Evolutionary conservation across 2,797 vertebrate species (phyloP).

Genomic region (Sebastes nivosus): DNA sequence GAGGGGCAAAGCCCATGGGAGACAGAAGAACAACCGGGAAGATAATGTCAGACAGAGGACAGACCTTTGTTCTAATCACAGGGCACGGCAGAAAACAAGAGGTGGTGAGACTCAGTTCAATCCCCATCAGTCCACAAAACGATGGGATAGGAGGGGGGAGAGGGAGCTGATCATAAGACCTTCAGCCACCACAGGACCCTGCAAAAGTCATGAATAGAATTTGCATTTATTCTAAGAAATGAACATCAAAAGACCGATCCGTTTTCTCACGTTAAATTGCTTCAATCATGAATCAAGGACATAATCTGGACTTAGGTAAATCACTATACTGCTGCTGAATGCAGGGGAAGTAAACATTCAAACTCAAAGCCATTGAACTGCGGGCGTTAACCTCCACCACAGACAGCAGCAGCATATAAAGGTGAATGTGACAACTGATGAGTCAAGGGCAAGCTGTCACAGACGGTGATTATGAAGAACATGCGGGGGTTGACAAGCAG

Average conservation of each 20-base stretch:
- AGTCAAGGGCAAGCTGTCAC: not conserved
- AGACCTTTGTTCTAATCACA: not conserved
- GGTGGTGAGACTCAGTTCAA: not conserved
- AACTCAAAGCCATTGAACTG: not conserved
- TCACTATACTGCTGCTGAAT: not conserved
- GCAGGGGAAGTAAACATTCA: not conserved
- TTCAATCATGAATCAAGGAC: not conserved
- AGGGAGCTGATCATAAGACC: not conserved
- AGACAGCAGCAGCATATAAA: not conserved
- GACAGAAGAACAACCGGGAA: not conserved
- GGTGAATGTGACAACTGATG: not conserved
- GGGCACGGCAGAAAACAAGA: not conserved
- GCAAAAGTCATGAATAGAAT: not conserved
- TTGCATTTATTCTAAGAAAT: not conserved
- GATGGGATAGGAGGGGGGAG: not conserved
- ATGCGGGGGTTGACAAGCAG: not conserved
- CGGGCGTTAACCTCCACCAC: not conserved
- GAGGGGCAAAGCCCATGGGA: not conserved
- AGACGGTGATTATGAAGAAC: not conserved
- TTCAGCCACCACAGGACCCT: not conserved
- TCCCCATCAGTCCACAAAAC: not conserved
- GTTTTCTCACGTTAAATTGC: not conserved
- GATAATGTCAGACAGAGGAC: not conserved
- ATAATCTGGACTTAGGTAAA: not conserved
- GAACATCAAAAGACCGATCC: not conserved